These are phyloP conservation scores for Hypomecis punctinalis DNA, from an alignment of 2,888 invertebrate genomes.

Conservation along the genomic window DNA sequence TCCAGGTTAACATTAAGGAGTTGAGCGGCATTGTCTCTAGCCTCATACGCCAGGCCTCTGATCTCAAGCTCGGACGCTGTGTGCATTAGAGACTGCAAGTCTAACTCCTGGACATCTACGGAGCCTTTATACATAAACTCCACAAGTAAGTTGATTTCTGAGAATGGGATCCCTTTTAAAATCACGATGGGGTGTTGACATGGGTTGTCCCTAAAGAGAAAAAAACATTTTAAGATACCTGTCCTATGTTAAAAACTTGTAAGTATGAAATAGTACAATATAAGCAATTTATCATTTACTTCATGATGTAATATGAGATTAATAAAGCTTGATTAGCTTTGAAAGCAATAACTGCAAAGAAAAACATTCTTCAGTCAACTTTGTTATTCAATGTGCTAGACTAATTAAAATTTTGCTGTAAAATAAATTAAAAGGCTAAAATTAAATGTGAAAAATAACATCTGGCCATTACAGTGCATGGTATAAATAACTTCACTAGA, in stretches of 20 bases:
- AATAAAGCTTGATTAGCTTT: background rate
- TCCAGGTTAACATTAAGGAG: slow-evolving; percentile 82
- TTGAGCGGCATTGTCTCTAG: slow-evolving; percentile 84
- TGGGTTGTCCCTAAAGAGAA: slow-evolving; percentile 85
- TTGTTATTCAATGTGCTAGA: slow-evolving; percentile 4
- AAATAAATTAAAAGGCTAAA: slow-evolving; percentile 41
- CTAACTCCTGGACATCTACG: slow-evolving; percentile 87
- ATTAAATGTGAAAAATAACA: slow-evolving; percentile 53
- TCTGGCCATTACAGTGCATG: slow-evolving; percentile 61
- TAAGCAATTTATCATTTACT: background rate
- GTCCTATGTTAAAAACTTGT: background rate
- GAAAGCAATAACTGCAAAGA: background rate
- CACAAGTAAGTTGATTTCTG: slow-evolving; percentile 87
- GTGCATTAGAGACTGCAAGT: slow-evolving; percentile 86
- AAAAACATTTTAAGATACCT: slow-evolving; percentile 31
- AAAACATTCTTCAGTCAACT: background rate
- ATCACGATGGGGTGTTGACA: slow-evolving; percentile 90
- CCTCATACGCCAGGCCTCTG: slow-evolving; percentile 86
- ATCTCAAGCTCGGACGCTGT: slow-evolving; percentile 89
- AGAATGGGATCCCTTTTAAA: slow-evolving; percentile 87
- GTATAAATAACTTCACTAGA: slow-evolving; percentile 70
- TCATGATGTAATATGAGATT: slow-evolving; percentile 1
- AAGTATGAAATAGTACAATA: background rate
- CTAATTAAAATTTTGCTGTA: slow-evolving; percentile 22
- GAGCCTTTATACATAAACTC: slow-evolving; percentile 90